Conservation (phyloP, 2,113 vertebrate species). For the Eolophus roseicapilla region DNA sequence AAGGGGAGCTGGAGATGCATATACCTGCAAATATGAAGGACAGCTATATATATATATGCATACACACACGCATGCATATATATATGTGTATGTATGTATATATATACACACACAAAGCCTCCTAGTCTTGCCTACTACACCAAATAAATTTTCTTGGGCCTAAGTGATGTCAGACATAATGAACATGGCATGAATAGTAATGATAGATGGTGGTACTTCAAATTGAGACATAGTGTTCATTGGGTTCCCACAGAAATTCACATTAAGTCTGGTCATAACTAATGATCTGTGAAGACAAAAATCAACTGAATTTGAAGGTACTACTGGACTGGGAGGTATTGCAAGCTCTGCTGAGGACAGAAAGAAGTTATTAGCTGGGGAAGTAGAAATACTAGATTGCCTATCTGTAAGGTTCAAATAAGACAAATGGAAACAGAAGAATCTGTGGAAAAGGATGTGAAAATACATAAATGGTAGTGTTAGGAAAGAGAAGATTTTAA, state of each 20-base stretch:
- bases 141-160: neutral
- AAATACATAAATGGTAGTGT: neutral
- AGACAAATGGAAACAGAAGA: neutral
- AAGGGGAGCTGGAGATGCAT: neutral
- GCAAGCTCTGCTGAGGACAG: neutral
- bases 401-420: neutral
- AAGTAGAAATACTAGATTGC: neutral
- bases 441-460: neutral
- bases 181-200: neutral
- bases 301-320: neutral
- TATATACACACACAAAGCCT: neutral
- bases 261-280: neutral
- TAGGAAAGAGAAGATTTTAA: neutral
- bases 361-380: neutral
- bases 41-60: neutral
- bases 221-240: neutral
- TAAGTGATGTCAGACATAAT: neutral
- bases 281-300: neutral
- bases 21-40: neutral
- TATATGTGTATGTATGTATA: too few species aligned
- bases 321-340: neutral
- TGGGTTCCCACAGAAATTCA: neutral
- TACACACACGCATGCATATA: too few species aligned
- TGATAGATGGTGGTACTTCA: neutral
- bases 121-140: neutral